A percentile compares a stretch with the other conserved stretches of the same genome.
These are phyloP conservation scores for Pelosia muscerda DNA, from an alignment of 2,888 invertebrate species.

Conservation along the genomic window DNA sequence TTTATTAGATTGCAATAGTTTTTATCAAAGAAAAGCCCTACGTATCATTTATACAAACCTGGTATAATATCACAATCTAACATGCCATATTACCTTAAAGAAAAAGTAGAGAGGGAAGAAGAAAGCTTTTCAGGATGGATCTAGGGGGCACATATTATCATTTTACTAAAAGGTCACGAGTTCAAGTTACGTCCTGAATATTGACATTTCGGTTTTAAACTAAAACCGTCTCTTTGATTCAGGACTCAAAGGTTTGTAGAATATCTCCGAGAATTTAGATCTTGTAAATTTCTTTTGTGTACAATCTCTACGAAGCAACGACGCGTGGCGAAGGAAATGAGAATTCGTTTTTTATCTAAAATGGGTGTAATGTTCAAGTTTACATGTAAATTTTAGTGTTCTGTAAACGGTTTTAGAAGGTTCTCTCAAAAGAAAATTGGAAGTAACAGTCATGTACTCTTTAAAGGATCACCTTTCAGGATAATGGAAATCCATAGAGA, in stretches of 20 bases:
- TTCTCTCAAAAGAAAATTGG: constrained; percentile 23
- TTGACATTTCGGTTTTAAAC: constrained; percentile 5
- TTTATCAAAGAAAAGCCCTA: too few species aligned
- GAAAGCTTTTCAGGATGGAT: too few species aligned
- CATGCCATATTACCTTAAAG: too few species aligned
- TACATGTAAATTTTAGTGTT: constrained; percentile 31
- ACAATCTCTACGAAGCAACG: constrained; percentile 30
- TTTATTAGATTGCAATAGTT: too few species aligned
- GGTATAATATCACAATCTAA: too few species aligned
- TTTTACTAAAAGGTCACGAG: background rate
- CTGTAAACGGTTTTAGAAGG: constrained; percentile 17
- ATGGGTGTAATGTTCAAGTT: constrained; percentile 29
- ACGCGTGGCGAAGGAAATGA: constrained; percentile 20
- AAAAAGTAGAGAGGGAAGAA: too few species aligned
- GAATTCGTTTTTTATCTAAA: constrained; percentile 27
- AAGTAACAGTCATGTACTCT: constrained; percentile 26
- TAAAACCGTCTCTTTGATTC: constrained; percentile 36
- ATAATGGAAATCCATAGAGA: constrained; percentile 14
- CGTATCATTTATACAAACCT: too few species aligned
- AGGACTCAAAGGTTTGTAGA: constrained; percentile 25
- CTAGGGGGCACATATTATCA: too few species aligned
- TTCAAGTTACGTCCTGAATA: background rate
- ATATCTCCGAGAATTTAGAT: constrained; percentile 19
- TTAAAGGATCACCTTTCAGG: constrained; percentile 18
- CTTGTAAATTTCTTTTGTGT: constrained; percentile 35